Conservation (phyloP, 1,140 invertebrate species). For the Achroia grisella region DNA sequence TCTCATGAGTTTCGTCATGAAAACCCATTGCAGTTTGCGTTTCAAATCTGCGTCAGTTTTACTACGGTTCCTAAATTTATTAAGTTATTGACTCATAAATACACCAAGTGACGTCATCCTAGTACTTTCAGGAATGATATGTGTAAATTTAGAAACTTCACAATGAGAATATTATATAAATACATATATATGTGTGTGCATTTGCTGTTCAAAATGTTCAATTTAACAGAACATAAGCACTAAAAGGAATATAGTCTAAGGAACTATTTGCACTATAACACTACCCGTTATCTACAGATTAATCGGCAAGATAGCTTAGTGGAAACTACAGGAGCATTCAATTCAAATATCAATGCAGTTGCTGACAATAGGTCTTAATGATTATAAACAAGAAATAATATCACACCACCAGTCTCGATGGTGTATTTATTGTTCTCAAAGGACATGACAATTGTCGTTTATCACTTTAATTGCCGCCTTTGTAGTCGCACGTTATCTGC, state of each 20-base stretch:
- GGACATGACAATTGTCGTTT: constrained; percentile 69
- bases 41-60: too few species aligned
- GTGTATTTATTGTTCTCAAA: constrained; percentile 59
- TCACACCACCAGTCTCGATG: constrained; percentile 49
- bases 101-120: too few species aligned
- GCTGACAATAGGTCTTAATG: constrained; percentile 65
- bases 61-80: too few species aligned
- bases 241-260: too few species aligned
- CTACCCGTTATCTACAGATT: constrained; percentile 47
- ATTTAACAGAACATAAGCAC: too few species aligned
- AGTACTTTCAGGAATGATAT: too few species aligned
- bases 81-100: too few species aligned
- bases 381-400: constrained; percentile 63
- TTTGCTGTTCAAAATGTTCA: too few species aligned
- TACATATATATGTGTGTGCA: too few species aligned
- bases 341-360: constrained; percentile 59
- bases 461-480: constrained; percentile 65
- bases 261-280: constrained; percentile 31
- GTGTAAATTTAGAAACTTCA: too few species aligned
- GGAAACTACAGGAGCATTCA: constrained; percentile 52
- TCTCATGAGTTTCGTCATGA: neutral
- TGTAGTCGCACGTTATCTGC: constrained; percentile 58
- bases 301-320: constrained; percentile 45
- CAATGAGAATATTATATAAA: too few species aligned
- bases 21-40: too few species aligned